phyloP scores from a whole-genome alignment of 92 coral and sea anemone species.

The Parazoanthus atlanticus region DNA sequence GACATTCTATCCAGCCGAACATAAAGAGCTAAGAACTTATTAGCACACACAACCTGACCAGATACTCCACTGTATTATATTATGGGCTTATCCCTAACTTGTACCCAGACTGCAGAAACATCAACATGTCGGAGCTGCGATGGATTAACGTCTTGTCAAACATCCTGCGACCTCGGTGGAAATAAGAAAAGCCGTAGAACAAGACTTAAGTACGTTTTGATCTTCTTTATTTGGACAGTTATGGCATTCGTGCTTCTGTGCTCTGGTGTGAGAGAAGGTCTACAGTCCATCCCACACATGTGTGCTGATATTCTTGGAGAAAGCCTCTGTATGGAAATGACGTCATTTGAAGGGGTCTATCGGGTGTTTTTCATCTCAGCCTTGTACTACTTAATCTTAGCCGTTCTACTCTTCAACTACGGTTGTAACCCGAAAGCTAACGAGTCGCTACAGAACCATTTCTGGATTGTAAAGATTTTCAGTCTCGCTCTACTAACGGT shows the following conservation, averaged over 20 bases:
- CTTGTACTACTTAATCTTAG: conserved; percentile 40
- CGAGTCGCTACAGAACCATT: conserved; percentile 48
- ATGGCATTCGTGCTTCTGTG: conserved; percentile 8
- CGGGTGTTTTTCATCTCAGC: conserved; percentile 45
- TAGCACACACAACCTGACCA: background rate
- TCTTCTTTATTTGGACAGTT: conserved; percentile 45
- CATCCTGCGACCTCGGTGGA: background rate
- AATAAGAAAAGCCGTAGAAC: background rate
- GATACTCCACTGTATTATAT: background rate
- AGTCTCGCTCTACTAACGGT: background rate
- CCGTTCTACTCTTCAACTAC: conserved; percentile 31
- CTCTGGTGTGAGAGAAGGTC: conserved; percentile 32
- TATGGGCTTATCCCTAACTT: conserved; percentile 24
- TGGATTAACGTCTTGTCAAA: background rate
- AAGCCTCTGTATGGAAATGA: conserved; percentile 27
- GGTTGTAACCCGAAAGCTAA: conserved; percentile 1
- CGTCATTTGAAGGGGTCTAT: conserved; percentile 48
- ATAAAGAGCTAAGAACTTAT: background rate
- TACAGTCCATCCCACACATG: conserved; percentile 26
- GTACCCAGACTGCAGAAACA: background rate
- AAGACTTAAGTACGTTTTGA: conserved; percentile 26
- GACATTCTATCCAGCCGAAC: background rate
- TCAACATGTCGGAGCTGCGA: background rate
- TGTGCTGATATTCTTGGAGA: conserved; percentile 40
- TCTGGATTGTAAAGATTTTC: conserved; percentile 49